Base-by-base conservation (phyloP, 2,113 vertebrate species). In the Muntiacus reevesi region DNA sequence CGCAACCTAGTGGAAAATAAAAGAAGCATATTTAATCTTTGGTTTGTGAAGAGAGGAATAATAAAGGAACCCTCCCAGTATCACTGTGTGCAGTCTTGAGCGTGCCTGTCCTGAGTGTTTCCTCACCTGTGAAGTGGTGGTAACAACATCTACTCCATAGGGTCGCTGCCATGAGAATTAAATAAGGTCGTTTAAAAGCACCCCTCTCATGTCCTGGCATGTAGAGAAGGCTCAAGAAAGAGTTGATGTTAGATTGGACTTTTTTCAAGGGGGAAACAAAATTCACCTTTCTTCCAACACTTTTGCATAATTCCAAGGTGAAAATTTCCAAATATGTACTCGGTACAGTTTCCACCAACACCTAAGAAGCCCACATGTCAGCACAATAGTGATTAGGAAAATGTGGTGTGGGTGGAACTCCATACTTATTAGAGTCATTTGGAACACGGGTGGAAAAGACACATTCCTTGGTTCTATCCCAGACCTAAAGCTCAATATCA, bases 341-440 rank as follows among this genome's bases (percentile, higher is more conserved):
- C 28, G 59, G 59, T 47, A 23, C 27, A 40, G 27, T 64, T 87
- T n/a, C 50, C 54, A 36, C 10, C 2, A 14, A 11, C 9, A 3
- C 55, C 4, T 90, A 78, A n/a, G 74, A 74, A 62, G 14, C 19
- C 36, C 16, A 1, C 2, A 1, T 5, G 36, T 15, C 33, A 43
- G 85, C 3, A 8, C 30, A 43, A 19, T 2, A n/a, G 89, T 13
- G 47, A 12, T 47, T 55, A 6, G 6, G 30, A 30, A 27, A 28
- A 1, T 6, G 47, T 30, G 12, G 4, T 8, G 33, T 59, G 40
- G 55, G 1, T 25, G 10, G 67, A 40, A 11, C n/a, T 27, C n/a
- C 50, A 7, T 17, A 1, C 36, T 6, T 30, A 30, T 2, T 36
- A 2, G 28, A 25, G 36, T n/a, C 2, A 19, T 7, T 7, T 11